phyloP scores from a whole-genome alignment of 2,888 invertebrate genomes.

The Harpalus rubripes region DNA sequence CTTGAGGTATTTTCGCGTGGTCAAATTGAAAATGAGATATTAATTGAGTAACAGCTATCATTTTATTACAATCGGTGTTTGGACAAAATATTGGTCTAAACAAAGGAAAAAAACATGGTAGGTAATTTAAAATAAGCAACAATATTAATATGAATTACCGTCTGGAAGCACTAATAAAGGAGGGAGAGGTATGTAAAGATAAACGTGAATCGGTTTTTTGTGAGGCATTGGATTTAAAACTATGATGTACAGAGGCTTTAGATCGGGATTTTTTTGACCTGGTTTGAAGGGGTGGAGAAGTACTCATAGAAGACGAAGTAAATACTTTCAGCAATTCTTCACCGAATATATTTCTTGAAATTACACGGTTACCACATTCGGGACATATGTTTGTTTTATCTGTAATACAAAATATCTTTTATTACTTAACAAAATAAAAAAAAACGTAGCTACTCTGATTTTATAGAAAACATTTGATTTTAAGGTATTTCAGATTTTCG shows the following conservation, averaged over 20 bases:
- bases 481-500: no score
- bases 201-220: constrained; percentile 1
- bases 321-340: constrained; percentile 48
- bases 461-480: neutral
- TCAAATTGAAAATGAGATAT: constrained; percentile 80
- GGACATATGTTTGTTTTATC: constrained; percentile 49
- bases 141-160: constrained; percentile 18
- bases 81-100: constrained; percentile 79
- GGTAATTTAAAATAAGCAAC: neutral
- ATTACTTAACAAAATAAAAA: no score
- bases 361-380: constrained; percentile 43
- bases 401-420: neutral
- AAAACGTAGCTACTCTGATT: neutral
- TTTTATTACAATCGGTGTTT: constrained; percentile 78
- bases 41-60: constrained; percentile 79
- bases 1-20: constrained; percentile 78
- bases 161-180: constrained; percentile 35
- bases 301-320: constrained; percentile 23
- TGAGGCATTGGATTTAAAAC: neutral
- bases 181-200: constrained; percentile 4
- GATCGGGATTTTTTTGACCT: constrained; percentile 45
- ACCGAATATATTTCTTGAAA: constrained; percentile 50
- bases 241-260: neutral
- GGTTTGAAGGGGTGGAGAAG: neutral
- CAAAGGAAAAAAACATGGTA: neutral